These are phyloP conservation scores for Dinoponera quadriceps DNA, from an alignment of 1,140 invertebrate species.

Conservation along the genomic window DNA sequence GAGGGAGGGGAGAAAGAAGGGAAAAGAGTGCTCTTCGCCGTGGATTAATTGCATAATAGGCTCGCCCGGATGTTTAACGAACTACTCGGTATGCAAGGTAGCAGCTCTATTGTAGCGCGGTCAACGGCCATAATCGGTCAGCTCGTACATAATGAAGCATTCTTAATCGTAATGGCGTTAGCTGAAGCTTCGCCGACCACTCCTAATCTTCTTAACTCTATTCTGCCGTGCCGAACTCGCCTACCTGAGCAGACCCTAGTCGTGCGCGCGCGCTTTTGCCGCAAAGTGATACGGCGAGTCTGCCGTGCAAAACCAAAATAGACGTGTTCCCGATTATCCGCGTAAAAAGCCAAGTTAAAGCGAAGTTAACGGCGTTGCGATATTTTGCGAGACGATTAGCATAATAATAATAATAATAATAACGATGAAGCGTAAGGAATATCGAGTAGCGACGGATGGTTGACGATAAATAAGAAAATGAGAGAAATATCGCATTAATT, in stretches of 20 bases:
- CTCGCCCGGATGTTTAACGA: constrained; percentile 60
- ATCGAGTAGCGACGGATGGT: too few relatives aligned
- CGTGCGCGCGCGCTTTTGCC: constrained; percentile 3
- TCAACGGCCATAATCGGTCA: constrained; percentile 66
- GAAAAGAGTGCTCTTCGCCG: constrained; percentile 57
- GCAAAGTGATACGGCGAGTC: constrained; percentile 51
- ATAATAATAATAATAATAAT: constrained; percentile 13
- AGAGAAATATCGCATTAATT: too few relatives aligned
- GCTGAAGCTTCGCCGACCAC: constrained; percentile 76
- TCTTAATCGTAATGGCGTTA: constrained; percentile 81
- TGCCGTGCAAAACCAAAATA: constrained; percentile 57
- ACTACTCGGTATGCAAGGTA: constrained; percentile 67
- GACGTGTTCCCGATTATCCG: constrained; percentile 45
- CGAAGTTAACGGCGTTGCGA: constrained; percentile 27
- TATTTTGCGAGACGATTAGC: constrained; percentile 31
- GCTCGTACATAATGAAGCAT: constrained; percentile 79
- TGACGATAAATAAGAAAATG: too few relatives aligned
- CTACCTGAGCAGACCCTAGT: constrained; percentile 51
- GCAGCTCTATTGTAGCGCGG: constrained; percentile 63
- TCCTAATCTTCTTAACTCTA: constrained; percentile 79
- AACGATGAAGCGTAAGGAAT: too few relatives aligned
- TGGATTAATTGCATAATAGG: constrained; percentile 69
- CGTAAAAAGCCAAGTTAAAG: constrained; percentile 17
- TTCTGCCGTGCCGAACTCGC: constrained; percentile 59
- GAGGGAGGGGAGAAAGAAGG: neutral